A percentile compares a stretch with the other conserved stretches of the same genome.
Evolutionary conservation across 2,113 vertebrate genomes (phyloP).

Genomic region (Diadophis punctatus): DNA sequence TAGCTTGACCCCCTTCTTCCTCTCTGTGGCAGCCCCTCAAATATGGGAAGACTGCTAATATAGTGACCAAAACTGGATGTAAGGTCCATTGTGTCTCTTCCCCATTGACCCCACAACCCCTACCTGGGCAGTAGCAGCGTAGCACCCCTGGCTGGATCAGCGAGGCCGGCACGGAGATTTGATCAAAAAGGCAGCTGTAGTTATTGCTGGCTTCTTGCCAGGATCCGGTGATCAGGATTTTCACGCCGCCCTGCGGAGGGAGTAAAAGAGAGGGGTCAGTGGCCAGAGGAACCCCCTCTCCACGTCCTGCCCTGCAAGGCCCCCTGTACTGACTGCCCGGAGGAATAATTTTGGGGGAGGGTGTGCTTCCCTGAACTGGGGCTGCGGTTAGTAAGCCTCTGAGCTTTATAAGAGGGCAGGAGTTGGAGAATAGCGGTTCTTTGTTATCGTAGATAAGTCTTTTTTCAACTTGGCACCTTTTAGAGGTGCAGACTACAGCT

Average conservation of each 20-base stretch:
- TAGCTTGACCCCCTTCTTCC: too few species aligned
- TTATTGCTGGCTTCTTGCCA: conserved; percentile 97
- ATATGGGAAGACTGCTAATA: too few species aligned
- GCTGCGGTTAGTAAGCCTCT: too few species aligned
- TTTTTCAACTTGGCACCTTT: too few species aligned
- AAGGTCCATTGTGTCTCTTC: background rate
- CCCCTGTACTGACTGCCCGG: background rate
- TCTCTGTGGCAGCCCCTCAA: too few species aligned
- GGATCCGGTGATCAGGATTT: conserved; percentile 95
- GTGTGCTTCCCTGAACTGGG: too few species aligned
- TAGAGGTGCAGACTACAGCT: too few species aligned
- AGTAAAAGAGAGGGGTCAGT: background rate
- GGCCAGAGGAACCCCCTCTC: background rate
- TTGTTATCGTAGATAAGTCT: too few species aligned
- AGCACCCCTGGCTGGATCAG: conserved; percentile 96
- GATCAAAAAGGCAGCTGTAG: conserved; percentile 98
- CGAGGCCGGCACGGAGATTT: conserved; percentile 96
- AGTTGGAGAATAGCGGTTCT: background rate
- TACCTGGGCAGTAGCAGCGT: conserved; percentile 98
- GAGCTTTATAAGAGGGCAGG: background rate
- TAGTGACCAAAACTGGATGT: too few species aligned
- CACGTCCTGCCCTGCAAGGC: background rate
- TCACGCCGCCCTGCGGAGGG: conserved; percentile 87
- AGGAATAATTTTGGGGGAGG: too few species aligned
- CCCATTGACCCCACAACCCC: conserved; percentile 18